Base-by-base conservation (phyloP, 2,888 invertebrate species). In the Hirtodrosophila confusa region DNA sequence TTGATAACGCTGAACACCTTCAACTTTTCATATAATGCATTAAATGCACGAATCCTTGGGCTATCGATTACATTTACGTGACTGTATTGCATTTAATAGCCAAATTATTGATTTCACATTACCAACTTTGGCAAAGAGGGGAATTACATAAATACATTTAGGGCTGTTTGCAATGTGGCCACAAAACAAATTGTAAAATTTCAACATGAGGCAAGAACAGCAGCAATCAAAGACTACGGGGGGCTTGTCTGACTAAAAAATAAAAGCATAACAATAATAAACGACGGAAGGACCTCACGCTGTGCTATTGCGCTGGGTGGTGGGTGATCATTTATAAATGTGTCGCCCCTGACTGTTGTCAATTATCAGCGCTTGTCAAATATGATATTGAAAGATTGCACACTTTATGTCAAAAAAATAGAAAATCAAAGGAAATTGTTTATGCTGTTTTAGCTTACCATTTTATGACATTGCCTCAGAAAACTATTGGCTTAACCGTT, bases 51-150 rank as follows among this genome's bases (percentile, higher is more conserved):
- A 33, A 23, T 27, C 33, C 23, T 12, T 7, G 8, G 36, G 10
- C 33, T 60, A 49, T 54, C 48, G 9, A 54, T 62, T 47, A 31
- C 56, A 50, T 41, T 49, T 66, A 54, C 63, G 65, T 80, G 77
- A 62, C 68, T 44, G 4, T 24, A 55, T 29, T 69, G 56, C 57
- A 67, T 36, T 73, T 65, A 65, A 85, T 78, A 49, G 56, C 51
- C 43, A 50, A 31, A 43, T 53, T 85, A 87, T 80, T 70, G 88
- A 80, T 88, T 85, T 86, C 35, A 33, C 64, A 67, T 78, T 74
- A 78, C 24, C 24, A 53, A 53, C 58, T 49, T 35, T 39, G 11
- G 1, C 23, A 39, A 48, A 37, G 33, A 17, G 12, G 31, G 31
- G 31, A 8, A 31, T 4, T 31, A 31, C 9, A 31, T 8, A 31